These are phyloP conservation scores for Entomyzon cyanotis DNA, from an alignment of 2,113 vertebrate species.

Conservation along the genomic window DNA sequence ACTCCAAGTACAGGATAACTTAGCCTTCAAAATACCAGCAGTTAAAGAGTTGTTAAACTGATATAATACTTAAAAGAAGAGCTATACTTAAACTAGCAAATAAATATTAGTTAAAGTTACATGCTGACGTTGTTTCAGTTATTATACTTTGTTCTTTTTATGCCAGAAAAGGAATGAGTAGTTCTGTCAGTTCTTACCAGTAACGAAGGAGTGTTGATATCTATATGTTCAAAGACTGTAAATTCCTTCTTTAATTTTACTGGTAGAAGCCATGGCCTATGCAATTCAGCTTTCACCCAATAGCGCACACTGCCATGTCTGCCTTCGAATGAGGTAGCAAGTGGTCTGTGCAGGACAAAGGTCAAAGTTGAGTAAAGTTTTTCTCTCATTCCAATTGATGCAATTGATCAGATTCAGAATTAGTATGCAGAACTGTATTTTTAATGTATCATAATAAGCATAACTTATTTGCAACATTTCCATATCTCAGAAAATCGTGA, in stretches of 20 bases:
- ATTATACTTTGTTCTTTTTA: constrained; percentile 45
- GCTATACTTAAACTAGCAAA: neutral
- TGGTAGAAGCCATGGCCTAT: constrained; percentile 97
- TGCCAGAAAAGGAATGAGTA: constrained; percentile 54
- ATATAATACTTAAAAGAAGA: constrained; percentile 9
- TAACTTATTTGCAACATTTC: constrained; percentile 41
- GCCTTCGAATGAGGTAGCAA: constrained; percentile 99
- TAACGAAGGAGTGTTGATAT: constrained; percentile 99
- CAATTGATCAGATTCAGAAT: neutral
- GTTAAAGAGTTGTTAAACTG: neutral
- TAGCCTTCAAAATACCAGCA: constrained; percentile 14
- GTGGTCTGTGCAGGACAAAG: constrained; percentile 86
- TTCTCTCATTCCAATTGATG: constrained; percentile 36
- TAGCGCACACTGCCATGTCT: constrained; percentile 98
- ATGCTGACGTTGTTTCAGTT: neutral
- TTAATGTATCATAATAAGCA: constrained; percentile 31
- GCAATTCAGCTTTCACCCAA: constrained; percentile 98
- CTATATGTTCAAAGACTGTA: constrained; percentile 99
- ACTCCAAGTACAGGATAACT: neutral
- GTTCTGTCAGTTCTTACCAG: constrained; percentile 85
- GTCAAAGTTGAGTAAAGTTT: constrained; percentile 69
- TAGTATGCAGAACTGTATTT: constrained; percentile 22
- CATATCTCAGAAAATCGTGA: constrained; percentile 41
- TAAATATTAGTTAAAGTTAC: neutral
- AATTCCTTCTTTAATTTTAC: constrained; percentile 99